Evolutionary conservation across 2,888 invertebrate species (phyloP), one percentile per base, ranked within the genome.

Genomic region (Magallana nippona): DNA sequence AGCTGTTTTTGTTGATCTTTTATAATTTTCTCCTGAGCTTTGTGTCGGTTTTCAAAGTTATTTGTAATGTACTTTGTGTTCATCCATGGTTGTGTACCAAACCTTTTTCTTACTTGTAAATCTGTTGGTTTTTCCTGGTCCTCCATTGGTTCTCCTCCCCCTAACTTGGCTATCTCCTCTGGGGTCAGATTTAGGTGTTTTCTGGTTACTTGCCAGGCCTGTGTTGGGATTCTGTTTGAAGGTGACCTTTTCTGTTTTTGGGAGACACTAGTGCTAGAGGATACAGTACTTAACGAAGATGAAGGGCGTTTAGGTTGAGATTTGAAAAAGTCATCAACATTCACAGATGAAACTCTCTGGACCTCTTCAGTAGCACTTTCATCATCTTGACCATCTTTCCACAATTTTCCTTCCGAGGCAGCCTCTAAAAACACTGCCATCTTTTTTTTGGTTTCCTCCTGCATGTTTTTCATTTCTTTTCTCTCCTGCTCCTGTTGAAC

Each of bases 381-480:
- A 32, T 71, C 71, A 71, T 71, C 71, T 0, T 13, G 13, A 71
- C 27, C 83, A 11, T 86, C 83, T 15, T 82, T 81, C 88, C 88
- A 86, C 19, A 93, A 86, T 82, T 89, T 89, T 2, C 93, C 93
- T 2, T 90, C 87, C 17, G 92, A 90, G 32, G 93, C 93, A 10
- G 93, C 93, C 57, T 92, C 90, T 55, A 94, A 89, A 81, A 94
- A 89, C 19, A 92, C 90, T 82, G 91, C 88, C 92, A 94, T 94
- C 85, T 94, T 94, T 87, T 86, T 89, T 56, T 91, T 90, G 2
- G 93, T 93, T 44, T 83, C 87, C 22, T 87, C 88, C 87, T 93
- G 92, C 10, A 90, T 91, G 15, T 90, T 84, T 57, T 90, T 89
- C 44, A 93, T 79, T 13, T 90, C 88, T 10, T 86, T 87, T 15